Conservation (phyloP, 2,113 vertebrate species). For the Panurus biarmicus region DNA sequence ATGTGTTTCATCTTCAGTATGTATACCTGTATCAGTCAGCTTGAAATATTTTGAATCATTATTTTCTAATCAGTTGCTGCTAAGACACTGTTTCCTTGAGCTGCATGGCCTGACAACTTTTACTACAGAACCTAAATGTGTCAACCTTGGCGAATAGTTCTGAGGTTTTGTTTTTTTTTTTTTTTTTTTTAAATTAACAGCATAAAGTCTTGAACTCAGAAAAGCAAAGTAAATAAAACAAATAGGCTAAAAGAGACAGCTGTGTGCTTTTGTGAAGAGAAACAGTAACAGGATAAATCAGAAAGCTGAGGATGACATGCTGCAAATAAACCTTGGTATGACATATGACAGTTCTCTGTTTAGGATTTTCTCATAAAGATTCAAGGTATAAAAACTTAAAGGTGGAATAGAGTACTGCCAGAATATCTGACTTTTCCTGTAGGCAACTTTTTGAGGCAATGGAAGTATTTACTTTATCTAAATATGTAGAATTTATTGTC, state of each 20-base stretch:
- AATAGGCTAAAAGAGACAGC: neutral
- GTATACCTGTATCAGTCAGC: neutral
- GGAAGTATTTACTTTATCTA: slow-evolving; percentile 60
- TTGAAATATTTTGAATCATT: neutral
- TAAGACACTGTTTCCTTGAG: neutral
- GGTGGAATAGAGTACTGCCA: slow-evolving; percentile 21
- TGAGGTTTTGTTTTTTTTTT: no score
- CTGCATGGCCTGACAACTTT: neutral
- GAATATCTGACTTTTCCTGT: slow-evolving; percentile 40
- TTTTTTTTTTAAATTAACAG: neutral
- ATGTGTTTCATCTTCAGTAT: neutral
- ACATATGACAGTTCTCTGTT: neutral
- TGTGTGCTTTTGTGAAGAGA: neutral
- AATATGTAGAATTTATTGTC: slow-evolving; percentile 61
- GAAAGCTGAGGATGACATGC: neutral
- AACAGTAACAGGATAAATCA: neutral
- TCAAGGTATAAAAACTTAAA: slow-evolving; percentile 32
- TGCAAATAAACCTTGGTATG: neutral
- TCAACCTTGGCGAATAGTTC: neutral
- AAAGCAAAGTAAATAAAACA: slow-evolving; percentile 13
- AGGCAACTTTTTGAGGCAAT: slow-evolving; percentile 37
- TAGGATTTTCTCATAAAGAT: slow-evolving; percentile 40
- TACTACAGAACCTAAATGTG: neutral
- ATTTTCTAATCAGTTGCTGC: neutral
- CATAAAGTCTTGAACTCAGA: neutral